These are phyloP conservation scores for Rallus limicola DNA, from an alignment of 2,113 vertebrate genomes.

Conservation along the genomic window DNA sequence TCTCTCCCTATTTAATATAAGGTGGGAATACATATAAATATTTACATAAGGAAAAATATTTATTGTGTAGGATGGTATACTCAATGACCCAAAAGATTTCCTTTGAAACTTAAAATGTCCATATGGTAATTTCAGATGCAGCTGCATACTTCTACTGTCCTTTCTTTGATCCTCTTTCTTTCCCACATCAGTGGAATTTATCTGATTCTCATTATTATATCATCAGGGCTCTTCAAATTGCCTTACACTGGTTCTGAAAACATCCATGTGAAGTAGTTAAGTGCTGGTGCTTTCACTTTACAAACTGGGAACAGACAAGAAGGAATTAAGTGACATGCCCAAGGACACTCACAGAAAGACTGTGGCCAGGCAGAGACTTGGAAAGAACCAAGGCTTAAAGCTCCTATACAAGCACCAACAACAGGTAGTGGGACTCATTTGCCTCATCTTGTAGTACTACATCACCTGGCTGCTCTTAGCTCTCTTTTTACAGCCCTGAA, in stretches of 20 bases:
- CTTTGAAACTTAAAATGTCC: conserved; percentile 25
- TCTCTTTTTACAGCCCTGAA: neutral
- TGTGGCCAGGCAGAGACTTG: neutral
- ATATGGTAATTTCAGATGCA: neutral
- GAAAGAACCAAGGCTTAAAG: neutral
- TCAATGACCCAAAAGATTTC: neutral
- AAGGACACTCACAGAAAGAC: neutral
- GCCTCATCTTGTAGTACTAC: neutral
- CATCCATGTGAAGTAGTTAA: neutral
- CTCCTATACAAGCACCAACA: neutral
- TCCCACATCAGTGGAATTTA: conserved; percentile 1
- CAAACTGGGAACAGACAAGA: neutral
- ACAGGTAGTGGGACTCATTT: neutral
- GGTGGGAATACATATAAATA: neutral
- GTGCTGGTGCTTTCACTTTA: neutral
- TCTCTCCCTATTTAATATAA: neutral
- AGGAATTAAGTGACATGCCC: neutral
- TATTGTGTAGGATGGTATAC: neutral
- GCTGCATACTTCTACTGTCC: neutral
- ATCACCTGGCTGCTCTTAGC: neutral
- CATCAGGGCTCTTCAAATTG: neutral
- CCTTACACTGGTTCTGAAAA: neutral
- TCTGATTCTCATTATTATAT: conserved; percentile 23
- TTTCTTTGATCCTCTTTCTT: conserved; percentile 23
- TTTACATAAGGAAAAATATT: neutral